Percentiles rank a stretch among this genome's conserved stretches.
Conservation (phyloP, 2,113 vertebrate species). For the Ictalurus punctatus region DNA sequence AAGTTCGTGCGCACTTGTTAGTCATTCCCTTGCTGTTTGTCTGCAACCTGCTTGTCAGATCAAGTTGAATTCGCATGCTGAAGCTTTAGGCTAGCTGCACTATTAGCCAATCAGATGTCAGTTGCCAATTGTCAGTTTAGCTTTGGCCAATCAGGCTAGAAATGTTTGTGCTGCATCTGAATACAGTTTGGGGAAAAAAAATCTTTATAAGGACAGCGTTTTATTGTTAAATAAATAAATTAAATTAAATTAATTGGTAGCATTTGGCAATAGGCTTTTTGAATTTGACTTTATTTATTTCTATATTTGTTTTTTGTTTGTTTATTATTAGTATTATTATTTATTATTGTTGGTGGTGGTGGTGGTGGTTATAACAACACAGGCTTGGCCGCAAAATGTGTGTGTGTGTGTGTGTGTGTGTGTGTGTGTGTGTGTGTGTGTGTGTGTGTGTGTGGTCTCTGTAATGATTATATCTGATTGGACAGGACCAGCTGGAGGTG, state of each 20-base stretch:
- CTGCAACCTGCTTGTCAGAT: background rate
- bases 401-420: background rate
- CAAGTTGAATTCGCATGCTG: background rate
- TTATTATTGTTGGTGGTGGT: background rate
- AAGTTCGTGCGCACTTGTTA: background rate
- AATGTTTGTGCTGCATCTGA: background rate
- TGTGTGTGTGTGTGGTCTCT: background rate
- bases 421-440: constrained; percentile 5
- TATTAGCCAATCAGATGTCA: background rate
- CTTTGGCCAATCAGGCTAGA: background rate
- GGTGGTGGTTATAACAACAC: background rate
- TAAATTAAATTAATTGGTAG: no score
- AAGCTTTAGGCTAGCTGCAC: background rate
- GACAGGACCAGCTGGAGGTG: constrained; percentile 10
- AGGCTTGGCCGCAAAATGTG: background rate
- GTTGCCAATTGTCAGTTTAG: background rate
- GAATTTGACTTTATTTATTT: background rate
- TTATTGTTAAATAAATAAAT: no score
- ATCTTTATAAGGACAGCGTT: no score
- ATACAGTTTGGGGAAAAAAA: background rate
- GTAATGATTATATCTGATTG: constrained; percentile 29
- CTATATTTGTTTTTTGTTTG: background rate
- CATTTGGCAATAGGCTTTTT: background rate
- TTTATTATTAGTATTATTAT: background rate
- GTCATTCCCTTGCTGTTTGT: background rate